Percentiles rank a stretch among this genome's conserved stretches.
Conservation (phyloP, 37 sponge, comb jelly and placozoan species). For the Chondrilla cf. caribensis region DNA sequence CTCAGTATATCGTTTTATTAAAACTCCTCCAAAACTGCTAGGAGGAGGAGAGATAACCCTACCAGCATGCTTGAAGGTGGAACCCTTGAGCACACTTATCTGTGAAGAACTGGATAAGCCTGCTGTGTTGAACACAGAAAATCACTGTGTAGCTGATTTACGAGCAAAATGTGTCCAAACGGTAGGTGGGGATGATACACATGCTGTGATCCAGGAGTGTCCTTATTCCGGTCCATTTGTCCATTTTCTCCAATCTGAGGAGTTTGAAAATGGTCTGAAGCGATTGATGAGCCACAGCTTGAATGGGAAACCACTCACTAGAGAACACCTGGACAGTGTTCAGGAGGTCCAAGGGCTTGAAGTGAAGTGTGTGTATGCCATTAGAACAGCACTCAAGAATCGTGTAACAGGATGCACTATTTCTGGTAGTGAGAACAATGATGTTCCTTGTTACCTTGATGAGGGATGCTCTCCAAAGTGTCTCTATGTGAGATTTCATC, state of each 20-base stretch:
- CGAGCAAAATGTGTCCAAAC: neutral
- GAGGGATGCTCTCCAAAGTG: neutral
- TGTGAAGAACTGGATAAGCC: conserved; percentile 33
- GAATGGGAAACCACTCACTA: neutral
- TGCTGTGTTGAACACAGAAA: neutral
- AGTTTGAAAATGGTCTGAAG: conserved; percentile 17
- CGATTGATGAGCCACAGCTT: neutral
- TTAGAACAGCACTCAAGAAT: neutral
- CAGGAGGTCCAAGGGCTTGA: neutral
- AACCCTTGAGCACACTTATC: conserved; percentile 24
- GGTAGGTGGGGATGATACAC: neutral
- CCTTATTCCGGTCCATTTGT: neutral
- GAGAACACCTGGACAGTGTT: neutral
- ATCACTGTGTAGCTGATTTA: conserved; percentile 31
- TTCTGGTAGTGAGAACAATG: neutral
- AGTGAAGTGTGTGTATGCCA: conserved; percentile 20
- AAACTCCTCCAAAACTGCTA: neutral
- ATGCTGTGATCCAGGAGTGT: neutral
- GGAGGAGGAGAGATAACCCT: conserved; percentile 18
- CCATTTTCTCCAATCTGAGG: neutral
- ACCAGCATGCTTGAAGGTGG: conserved; percentile 41
- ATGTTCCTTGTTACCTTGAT: conserved; percentile 20
- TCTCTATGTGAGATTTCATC: conserved; percentile 15
- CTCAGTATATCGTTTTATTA: neutral
- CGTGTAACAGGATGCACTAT: neutral